Evolutionary conservation across 2,113 vertebrate genomes (phyloP), one percentile per base, ranked within the genome.

Genomic region (Myrmecobius fasciatus): DNA sequence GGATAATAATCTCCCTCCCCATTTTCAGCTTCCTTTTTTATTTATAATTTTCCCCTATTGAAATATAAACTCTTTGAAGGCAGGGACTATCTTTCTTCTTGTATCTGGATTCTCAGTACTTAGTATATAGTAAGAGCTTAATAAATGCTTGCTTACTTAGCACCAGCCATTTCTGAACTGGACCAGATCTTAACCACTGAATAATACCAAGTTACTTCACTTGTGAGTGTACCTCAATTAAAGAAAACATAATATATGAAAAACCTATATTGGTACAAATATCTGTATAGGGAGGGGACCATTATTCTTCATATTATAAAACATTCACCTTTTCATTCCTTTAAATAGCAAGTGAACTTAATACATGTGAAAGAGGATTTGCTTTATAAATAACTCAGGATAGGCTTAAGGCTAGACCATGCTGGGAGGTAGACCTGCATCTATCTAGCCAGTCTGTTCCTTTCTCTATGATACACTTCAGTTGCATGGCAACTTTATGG

Each of bases 391-490:
- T 14, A 10, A 20, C 22, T 25, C 24, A 17, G 53, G 49, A 6
- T 83, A 11, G 90, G 88, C 93, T 90, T 9, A 1, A 90, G 60
- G 1, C 25, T 43, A 17, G 92, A 90, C 52, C 93, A 43, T 43
- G 67, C 67, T 47, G 94, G 89, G 90, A 0, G 20, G 95, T 46
- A 28, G 94, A 31, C 1, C 4, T 0, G 31, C 17, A 0, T 2
- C 0, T 48, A 0, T 2, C 0, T 48, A 11, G 0, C 22, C 26
- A 1, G 90, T 75, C 26, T 0, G 3, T 0, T 1, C 25, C 28
- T 46, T 46, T 67, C 67, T 3, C 51, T 52, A 28, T 52, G n/a
- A 17, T 14, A 25, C 2, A 48, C 91, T 83, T 4, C n/a, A 4
- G 67, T 89, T 67, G 26, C n/a, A 0, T 43, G 92, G 83, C 83